Percentiles rank a stretch among this genome's conserved stretches.
Conservation (phyloP, 2,797 vertebrate species). For the Cephalopachus bancanus region DNA sequence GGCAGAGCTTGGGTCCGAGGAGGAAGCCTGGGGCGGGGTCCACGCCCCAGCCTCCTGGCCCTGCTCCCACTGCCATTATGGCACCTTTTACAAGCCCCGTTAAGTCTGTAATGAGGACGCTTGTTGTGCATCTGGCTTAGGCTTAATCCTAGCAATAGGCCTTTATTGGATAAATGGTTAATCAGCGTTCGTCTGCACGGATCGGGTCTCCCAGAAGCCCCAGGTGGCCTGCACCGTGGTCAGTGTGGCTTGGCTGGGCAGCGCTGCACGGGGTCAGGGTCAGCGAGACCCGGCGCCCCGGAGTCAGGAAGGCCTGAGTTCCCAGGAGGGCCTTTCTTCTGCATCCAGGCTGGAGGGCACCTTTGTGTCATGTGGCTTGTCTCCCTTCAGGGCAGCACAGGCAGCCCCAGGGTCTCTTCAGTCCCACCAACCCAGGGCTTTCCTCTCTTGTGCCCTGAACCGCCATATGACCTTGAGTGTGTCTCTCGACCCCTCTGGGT, state of each 20-base stretch:
- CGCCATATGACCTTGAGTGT: slow-evolving; percentile 3
- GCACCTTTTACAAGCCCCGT: slow-evolving; percentile 75
- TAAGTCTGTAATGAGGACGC: slow-evolving; percentile 81
- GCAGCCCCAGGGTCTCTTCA: neutral
- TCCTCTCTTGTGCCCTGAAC: neutral
- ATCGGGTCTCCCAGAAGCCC: slow-evolving; percentile 47
- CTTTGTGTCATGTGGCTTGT: neutral
- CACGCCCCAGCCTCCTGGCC: neutral
- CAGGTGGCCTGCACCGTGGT: neutral
- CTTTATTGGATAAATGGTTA: slow-evolving; percentile 85
- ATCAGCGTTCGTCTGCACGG: slow-evolving; percentile 76
- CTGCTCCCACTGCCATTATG: slow-evolving; percentile 6
- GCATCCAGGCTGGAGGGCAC: neutral
- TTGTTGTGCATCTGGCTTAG: slow-evolving; percentile 76
- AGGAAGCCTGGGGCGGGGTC: neutral
- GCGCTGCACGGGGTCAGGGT: neutral
- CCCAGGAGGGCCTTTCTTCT: neutral
- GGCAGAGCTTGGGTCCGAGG: neutral
- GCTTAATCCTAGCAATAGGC: slow-evolving; percentile 80
- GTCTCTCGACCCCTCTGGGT: neutral
- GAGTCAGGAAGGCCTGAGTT: neutral
- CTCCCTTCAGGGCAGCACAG: neutral
- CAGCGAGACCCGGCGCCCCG: neutral
- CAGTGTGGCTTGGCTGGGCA: neutral
- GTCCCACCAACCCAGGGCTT: neutral